These are phyloP conservation scores for Panzeria rudis DNA, from an alignment of 2,888 invertebrate genomes.

Conservation along the genomic window DNA sequence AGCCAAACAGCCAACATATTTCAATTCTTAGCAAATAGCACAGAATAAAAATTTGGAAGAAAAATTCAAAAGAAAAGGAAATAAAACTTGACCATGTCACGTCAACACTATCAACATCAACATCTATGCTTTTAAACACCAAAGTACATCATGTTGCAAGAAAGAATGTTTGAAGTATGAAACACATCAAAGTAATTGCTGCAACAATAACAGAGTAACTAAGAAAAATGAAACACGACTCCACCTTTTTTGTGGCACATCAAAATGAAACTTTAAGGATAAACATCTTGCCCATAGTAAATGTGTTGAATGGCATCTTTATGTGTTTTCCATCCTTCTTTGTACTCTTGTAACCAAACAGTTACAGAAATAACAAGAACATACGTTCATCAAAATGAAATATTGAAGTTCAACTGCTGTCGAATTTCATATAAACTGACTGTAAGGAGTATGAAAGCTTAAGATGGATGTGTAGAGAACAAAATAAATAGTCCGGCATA, in stretches of 20 bases:
- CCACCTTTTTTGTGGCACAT: conserved; percentile 48
- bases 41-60: neutral
- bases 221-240: conserved; percentile 54
- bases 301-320: conserved; percentile 44
- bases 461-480: conserved; percentile 27
- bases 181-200: conserved; percentile 71
- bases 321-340: conserved; percentile 10
- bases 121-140: conserved; percentile 5
- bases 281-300: conserved; percentile 48
- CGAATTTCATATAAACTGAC: conserved; percentile 49
- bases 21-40: conserved; percentile 47
- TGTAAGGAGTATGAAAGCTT: conserved; percentile 18
- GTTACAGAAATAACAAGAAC: neutral
- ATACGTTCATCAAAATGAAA: conserved; percentile 70
- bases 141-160: conserved; percentile 40
- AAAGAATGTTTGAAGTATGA: conserved; percentile 55
- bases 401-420: conserved; percentile 68
- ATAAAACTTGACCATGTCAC: conserved; percentile 70
- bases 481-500: conserved; percentile 63
- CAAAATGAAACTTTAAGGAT: conserved; percentile 63
- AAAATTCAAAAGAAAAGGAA: conserved; percentile 27
- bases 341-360: conserved; percentile 13
- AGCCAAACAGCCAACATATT: conserved; percentile 20
- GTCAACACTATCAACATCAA: conserved; percentile 59
- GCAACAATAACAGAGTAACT: conserved; percentile 49